phyloP scores from a whole-genome alignment of 2,113 vertebrate genomes.

The Leptodactylus fuscus region DNA sequence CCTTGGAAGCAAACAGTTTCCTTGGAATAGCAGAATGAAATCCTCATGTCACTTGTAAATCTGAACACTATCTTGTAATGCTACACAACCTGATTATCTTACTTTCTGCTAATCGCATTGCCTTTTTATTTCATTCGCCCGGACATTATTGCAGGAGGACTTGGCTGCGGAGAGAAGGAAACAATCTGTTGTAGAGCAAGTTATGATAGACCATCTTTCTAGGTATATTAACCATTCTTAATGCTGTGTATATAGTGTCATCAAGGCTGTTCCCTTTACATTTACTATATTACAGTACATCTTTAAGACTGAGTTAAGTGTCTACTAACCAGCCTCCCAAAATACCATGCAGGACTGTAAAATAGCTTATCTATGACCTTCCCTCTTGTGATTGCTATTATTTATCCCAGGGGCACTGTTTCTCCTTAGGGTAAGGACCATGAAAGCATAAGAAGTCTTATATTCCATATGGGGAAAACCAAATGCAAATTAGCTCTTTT shows the following conservation, averaged over 20 bases:
- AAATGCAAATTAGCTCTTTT: too few species aligned
- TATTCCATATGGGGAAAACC: too few species aligned
- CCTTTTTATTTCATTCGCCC: constrained; percentile 15
- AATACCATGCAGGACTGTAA: too few species aligned
- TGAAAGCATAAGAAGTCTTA: too few species aligned
- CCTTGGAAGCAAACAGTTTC: constrained; percentile 44
- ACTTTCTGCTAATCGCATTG: constrained; percentile 22
- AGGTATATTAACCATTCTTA: constrained; percentile 68
- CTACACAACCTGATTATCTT: constrained; percentile 16
- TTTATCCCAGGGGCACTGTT: too few species aligned
- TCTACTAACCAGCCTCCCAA: too few species aligned
- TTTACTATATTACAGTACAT: too few species aligned
- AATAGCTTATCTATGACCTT: too few species aligned
- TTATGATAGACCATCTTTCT: constrained; percentile 81
- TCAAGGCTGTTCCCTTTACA: too few species aligned
- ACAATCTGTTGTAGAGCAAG: constrained; percentile 78
- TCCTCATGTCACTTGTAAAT: constrained; percentile 26
- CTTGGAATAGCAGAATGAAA: constrained; percentile 41
- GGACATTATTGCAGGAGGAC: constrained; percentile 72
- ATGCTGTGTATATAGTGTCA: neutral
- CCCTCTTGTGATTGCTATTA: too few species aligned
- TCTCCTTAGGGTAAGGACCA: too few species aligned
- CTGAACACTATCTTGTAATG: constrained; percentile 30
- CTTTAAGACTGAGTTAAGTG: too few species aligned
- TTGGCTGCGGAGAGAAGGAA: constrained; percentile 77